These are phyloP conservation scores for Ooceraea biroi DNA, from an alignment of 1,140 invertebrate genomes.

Conservation along the genomic window DNA sequence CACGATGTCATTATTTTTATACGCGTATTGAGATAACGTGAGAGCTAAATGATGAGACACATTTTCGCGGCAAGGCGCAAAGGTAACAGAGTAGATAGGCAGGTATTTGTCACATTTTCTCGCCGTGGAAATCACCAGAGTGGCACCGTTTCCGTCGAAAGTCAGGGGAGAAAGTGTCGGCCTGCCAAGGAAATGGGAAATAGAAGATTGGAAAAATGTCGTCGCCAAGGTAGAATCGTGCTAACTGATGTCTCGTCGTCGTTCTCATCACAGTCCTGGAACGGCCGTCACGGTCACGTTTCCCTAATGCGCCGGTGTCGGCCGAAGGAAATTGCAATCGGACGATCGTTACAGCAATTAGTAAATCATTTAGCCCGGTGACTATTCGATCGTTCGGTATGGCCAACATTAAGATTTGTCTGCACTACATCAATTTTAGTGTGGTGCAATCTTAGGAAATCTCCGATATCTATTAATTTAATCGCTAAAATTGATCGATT, in stretches of 20 bases:
- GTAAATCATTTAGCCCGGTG: slow-evolving; percentile 42
- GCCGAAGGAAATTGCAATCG: slow-evolving; percentile 52
- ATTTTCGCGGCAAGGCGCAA: slow-evolving; percentile 3
- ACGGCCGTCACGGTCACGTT: not conserved
- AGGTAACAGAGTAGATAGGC: not conserved
- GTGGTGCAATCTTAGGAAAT: not conserved
- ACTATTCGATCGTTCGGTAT: slow-evolving; percentile 43
- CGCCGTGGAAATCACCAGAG: slow-evolving; percentile 52
- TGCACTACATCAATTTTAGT: not conserved
- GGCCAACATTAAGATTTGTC: not conserved
- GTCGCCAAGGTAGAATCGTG: not conserved
- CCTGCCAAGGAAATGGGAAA: slow-evolving; percentile 56
- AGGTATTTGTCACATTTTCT: slow-evolving; percentile 62
- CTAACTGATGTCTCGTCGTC: not conserved
- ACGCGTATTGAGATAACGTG: slow-evolving; percentile 30
- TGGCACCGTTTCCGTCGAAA: slow-evolving; percentile 50
- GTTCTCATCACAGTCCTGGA: not conserved
- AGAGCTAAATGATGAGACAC: not conserved
- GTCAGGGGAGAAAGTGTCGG: not conserved
- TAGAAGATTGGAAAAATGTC: not conserved
- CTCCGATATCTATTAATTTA: not conserved
- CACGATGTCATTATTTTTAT: slow-evolving; percentile 7
- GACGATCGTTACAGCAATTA: slow-evolving; percentile 52
- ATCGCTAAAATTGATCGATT: slow-evolving; percentile 14
- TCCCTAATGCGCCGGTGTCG: not conserved